Evolutionary conservation across 2,113 vertebrate species (phyloP).

Genomic region (Oreocharis arfaki): DNA sequence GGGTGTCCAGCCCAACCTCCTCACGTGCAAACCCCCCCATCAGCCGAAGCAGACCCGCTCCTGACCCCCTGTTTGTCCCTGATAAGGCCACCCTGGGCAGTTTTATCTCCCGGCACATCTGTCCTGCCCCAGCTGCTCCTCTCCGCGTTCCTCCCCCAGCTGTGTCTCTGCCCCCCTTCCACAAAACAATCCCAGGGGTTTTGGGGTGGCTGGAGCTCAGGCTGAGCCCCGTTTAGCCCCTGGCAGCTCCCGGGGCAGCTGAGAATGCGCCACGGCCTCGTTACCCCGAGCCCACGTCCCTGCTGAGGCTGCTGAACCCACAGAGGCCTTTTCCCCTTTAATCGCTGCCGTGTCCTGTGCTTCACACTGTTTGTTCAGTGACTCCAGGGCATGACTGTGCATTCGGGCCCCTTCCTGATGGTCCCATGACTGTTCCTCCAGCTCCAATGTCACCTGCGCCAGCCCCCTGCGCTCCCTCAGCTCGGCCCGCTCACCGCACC

Average conservation of each 20-base stretch:
- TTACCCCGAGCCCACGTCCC: accelerated
- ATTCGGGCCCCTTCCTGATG: background rate
- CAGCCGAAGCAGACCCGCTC: background rate
- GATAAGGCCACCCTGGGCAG: background rate
- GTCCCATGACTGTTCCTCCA: background rate
- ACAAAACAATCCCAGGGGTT: accelerated
- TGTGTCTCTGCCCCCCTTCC: background rate
- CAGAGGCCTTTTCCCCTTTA: background rate
- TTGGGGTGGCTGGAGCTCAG: background rate
- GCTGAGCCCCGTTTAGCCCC: background rate
- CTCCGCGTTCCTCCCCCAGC: background rate
- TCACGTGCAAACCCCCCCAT: background rate
- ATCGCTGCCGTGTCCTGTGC: background rate
- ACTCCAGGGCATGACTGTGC: background rate
- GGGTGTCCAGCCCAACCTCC: background rate
- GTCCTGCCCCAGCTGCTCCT: background rate
- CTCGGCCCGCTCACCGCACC: background rate
- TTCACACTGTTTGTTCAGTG: background rate
- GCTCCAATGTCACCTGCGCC: background rate
- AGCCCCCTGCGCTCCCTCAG: background rate
- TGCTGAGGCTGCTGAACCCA: background rate
- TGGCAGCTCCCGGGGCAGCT: background rate
- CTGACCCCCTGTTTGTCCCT: background rate
- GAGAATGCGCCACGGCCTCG: accelerated
- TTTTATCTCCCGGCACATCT: background rate